A percentile compares a stretch with the other conserved stretches of the same genome.
Conservation (phyloP, 2,888 invertebrate genomes). For the Mamestra brassicae region DNA sequence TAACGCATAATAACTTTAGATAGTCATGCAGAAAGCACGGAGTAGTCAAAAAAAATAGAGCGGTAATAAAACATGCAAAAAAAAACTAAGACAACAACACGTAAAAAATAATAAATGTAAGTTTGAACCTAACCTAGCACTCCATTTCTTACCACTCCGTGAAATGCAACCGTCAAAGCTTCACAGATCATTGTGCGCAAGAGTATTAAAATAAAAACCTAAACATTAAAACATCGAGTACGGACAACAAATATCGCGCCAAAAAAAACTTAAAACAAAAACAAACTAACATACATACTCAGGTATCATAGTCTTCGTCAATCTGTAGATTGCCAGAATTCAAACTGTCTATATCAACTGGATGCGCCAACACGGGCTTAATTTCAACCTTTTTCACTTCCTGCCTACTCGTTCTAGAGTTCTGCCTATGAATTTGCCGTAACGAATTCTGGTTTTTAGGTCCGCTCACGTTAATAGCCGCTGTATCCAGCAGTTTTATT, state of each 20-base stretch:
- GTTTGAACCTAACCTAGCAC: constrained; percentile 20
- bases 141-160: constrained; percentile 44
- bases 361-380: constrained; percentile 69
- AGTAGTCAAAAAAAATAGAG: constrained; percentile 1
- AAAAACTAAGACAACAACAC: constrained; percentile 11
- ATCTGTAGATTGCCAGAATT: constrained; percentile 87
- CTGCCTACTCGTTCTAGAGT: constrained; percentile 76
- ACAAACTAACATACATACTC: constrained; percentile 78
- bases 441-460: constrained; percentile 71
- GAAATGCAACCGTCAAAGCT: neutral
- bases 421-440: constrained; percentile 76
- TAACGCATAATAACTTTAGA: neutral
- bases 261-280: constrained; percentile 70
- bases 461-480: constrained; percentile 71
- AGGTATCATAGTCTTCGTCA: constrained; percentile 90
- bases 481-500: constrained; percentile 83
- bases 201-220: constrained; percentile 45
- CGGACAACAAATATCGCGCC: constrained; percentile 71
- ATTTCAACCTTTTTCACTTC: constrained; percentile 78
- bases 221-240: constrained; percentile 63
- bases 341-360: constrained; percentile 81
- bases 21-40: neutral
- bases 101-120: constrained; percentile 14
- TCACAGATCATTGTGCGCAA: constrained; percentile 26
- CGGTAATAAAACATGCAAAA: constrained; percentile 2